These are phyloP conservation scores for Scarus forsteni DNA, from an alignment of 2,797 vertebrate genomes.

Conservation along the genomic window DNA sequence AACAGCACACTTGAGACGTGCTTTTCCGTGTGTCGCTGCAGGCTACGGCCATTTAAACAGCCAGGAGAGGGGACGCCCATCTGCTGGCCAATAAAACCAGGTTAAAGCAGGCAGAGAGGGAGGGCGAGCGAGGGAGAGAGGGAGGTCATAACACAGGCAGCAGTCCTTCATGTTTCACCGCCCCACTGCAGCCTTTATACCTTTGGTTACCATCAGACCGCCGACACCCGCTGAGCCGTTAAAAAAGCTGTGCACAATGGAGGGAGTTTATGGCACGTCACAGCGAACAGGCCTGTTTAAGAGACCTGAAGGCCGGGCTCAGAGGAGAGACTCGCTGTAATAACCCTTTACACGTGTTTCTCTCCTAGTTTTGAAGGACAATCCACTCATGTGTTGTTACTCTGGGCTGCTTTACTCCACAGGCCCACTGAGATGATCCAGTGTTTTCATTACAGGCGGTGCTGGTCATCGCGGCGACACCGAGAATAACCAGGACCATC, in stretches of 20 bases:
- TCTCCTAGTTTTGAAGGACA: conserved; percentile 24
- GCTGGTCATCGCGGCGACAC: background rate
- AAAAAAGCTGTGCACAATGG: conserved; percentile 47
- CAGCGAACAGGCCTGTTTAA: conserved; percentile 34
- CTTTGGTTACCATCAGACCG: conserved; percentile 34
- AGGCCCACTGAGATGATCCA: conserved; percentile 11
- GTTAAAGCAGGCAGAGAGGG: conserved; percentile 45
- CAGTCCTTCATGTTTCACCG: conserved; percentile 70
- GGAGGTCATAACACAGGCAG: conserved; percentile 46
- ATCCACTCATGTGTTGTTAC: conserved; percentile 26
- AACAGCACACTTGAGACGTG: conserved; percentile 61
- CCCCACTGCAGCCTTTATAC: conserved; percentile 52
- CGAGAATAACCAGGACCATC: conserved; percentile 12
- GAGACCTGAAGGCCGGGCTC: conserved; percentile 24
- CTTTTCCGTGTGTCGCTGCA: conserved; percentile 62
- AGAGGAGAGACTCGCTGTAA: conserved; percentile 10
- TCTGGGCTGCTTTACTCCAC: conserved; percentile 17
- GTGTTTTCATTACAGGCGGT: conserved; percentile 23
- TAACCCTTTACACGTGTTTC: conserved; percentile 49
- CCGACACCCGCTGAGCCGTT: conserved; percentile 43
- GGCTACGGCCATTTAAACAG: conserved; percentile 62
- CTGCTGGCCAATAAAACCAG: conserved; percentile 73
- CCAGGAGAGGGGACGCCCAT: conserved; percentile 68
- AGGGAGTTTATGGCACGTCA: conserved; percentile 49
- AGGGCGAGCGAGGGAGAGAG: conserved; percentile 16